phyloP scores from a whole-genome alignment of 2,888 invertebrate species.

The Carabus problematicus region DNA sequence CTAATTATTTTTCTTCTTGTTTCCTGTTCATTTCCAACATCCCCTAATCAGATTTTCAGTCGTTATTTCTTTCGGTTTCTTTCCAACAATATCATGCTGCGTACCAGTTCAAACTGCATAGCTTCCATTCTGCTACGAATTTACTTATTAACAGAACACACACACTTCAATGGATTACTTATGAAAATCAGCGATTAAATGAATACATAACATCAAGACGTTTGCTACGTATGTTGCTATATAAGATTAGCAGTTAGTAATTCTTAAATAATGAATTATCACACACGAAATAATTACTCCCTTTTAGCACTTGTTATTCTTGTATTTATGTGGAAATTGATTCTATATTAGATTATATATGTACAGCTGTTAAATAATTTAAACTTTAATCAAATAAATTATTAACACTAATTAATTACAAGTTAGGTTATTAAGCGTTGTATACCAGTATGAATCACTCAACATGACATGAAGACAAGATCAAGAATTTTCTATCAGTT shows the following conservation, averaged over 20 bases:
- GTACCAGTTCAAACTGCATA: constrained; percentile 91
- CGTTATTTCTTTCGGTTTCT: too few relatives aligned
- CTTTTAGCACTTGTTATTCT: background rate
- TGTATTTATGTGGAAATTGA: constrained; percentile 10
- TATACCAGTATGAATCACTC: constrained; percentile 3
- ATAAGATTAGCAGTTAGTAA: too few relatives aligned
- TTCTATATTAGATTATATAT: constrained; percentile 26
- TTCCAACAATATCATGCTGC: constrained; percentile 83
- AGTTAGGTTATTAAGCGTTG: constrained; percentile 31
- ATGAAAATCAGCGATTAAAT: background rate
- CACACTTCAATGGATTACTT: too few relatives aligned
- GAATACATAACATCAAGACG: background rate
- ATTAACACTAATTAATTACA: constrained; percentile 32
- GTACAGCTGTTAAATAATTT: constrained; percentile 17
- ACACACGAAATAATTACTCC: background rate
- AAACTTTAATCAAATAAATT: constrained; percentile 23
- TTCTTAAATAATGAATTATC: constrained; percentile 3
- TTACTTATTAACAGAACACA: background rate
- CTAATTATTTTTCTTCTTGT: too few relatives aligned
- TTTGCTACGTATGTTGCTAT: background rate
- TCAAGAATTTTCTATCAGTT: constrained; percentile 1
- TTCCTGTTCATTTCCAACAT: too few relatives aligned
- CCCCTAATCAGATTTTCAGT: too few relatives aligned
- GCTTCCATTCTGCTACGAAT: constrained; percentile 74
- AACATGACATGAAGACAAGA: constrained; percentile 23